Evolutionary conservation across 2,797 vertebrate species (phyloP), one percentile per base, ranked within the genome.

Genomic region (Rhynchotus rufescens): DNA sequence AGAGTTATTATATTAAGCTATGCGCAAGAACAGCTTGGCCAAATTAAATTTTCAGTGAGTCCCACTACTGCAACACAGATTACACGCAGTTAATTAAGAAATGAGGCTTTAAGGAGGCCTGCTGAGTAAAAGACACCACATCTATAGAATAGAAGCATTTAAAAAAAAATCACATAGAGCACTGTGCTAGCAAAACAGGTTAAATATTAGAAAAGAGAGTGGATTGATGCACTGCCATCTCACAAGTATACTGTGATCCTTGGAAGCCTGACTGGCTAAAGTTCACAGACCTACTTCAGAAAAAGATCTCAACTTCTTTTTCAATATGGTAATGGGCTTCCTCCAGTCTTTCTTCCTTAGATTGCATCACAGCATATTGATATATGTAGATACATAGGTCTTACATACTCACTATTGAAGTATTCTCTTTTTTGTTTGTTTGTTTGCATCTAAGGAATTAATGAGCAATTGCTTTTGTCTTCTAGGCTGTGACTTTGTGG

Each of bases 31-130:
- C 28, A 66, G 14, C 21, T 84, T 82, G 40, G 60, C 38, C 56
- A 93, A 94, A 94, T 90, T 73, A 60, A 82, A 68, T 86, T 91
- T 71, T 80, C 71, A 76, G 59, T 90, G 90, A 82, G 23, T 78
- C 45, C 30, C 65, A 62, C 45, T 82, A 51, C 44, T 82, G 56
- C 92, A 92, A 88, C 25, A 74, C n/a, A 71, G 54, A 89, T 49
- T 73, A 52, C 5, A 23, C 25, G 44, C 49, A 67, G 28, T 82
- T 93, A 85, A 94, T 96, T 83, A 30, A 91, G 95, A 92, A 61
- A 74, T 7, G 49, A 47, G 23, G 52, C 80, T 73, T n/a, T 64
- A 85, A 74, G 17, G 60, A 64, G 45, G 65, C 45, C 87, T 1
- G 0, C 34, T 4, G 60, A 79, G n/a, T 60, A 47, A 79, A 93